phyloP scores from a whole-genome alignment of 2,113 vertebrate species.

The Verasper variegatus region DNA sequence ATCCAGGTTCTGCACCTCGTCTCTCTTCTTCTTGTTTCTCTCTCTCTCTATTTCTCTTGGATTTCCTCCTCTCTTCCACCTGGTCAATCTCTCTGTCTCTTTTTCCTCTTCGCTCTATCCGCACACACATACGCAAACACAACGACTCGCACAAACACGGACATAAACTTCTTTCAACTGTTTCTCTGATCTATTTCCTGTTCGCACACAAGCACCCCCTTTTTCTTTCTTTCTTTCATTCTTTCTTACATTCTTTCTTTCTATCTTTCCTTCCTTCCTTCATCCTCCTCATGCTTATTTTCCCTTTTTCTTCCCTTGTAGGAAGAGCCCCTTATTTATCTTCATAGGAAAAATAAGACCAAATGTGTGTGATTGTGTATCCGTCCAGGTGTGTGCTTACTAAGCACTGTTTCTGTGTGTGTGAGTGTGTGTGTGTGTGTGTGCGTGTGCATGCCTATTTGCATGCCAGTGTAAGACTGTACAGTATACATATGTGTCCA shows the following conservation, averaged over 20 bases:
- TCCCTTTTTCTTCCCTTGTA: conserved; percentile 85
- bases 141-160: conserved; percentile 41
- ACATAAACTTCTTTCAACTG: conserved; percentile 28
- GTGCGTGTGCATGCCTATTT: conserved; percentile 74
- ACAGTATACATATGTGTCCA: conserved; percentile 74
- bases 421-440: conserved; percentile 60
- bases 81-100: conserved; percentile 61
- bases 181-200: conserved; percentile 30
- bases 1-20: conserved; percentile 78
- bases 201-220: conserved; percentile 38
- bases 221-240: conserved; percentile 26
- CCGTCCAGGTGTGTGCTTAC: conserved; percentile 74
- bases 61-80: conserved; percentile 49
- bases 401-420: conserved; percentile 70
- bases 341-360: conserved; percentile 80
- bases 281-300: conserved; percentile 76
- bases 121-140: conserved; percentile 49
- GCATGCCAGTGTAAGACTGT: conserved; percentile 77
- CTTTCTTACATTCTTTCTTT: not conserved
- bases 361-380: conserved; percentile 76
- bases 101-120: conserved; percentile 44
- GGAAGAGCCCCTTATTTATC: conserved; percentile 84
- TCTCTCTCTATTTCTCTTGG: conserved; percentile 34
- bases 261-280: not conserved
- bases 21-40: conserved; percentile 29